Evolutionary conservation across 37 sponge, comb jelly and placozoan genomes (phyloP), one percentile per base, ranked within the genome.

Genomic region (Axinella damicornis): DNA sequence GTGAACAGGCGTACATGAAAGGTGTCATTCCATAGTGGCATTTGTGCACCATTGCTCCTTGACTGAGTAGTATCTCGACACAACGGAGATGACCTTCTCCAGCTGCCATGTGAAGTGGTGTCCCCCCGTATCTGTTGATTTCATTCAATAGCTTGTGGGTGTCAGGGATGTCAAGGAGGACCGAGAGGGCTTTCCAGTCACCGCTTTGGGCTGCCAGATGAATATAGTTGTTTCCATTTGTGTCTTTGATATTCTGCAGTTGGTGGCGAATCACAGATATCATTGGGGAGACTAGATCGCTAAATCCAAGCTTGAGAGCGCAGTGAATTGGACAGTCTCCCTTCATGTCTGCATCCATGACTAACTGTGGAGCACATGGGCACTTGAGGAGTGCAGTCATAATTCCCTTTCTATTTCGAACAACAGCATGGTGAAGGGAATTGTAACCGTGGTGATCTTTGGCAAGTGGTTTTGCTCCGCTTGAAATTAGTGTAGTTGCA

Each of bases 11-110:
- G 67, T 28, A 31, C 46, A 84, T 57, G 71, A 96, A 88, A 38
- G 97, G 92, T 31, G 92, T 89, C 24, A 32, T 35, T 13, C 97
- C 97, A 17, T 0, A n/a, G 53, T 76, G 55, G 61, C 87, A 89
- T n/a, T 79, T 85, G 74, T 88, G 95, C 46, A 91, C n/a, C 81
- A 96, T 85, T 27, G 95, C 95, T 57, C 97, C 97, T 35, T 86
- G 80, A 21, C 76, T 54, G 2, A 96, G 87, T 2, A 96, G 85
- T n/a, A 96, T 40, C 46, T 94, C 90, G 11, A 92, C 81, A 25
- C 83, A 84, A 19, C 76, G 79, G 6, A 38, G 16, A 54, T 88
- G 70, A 0, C 97, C 97, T 27, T 52, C 24, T 2, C 0, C 21
- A 22, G 94, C 88, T 36, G 92, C 97, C 21, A 52, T 12, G 53